These are phyloP conservation scores for Pimephales promelas DNA, from an alignment of 2,113 vertebrate genomes.

Conservation along the genomic window DNA sequence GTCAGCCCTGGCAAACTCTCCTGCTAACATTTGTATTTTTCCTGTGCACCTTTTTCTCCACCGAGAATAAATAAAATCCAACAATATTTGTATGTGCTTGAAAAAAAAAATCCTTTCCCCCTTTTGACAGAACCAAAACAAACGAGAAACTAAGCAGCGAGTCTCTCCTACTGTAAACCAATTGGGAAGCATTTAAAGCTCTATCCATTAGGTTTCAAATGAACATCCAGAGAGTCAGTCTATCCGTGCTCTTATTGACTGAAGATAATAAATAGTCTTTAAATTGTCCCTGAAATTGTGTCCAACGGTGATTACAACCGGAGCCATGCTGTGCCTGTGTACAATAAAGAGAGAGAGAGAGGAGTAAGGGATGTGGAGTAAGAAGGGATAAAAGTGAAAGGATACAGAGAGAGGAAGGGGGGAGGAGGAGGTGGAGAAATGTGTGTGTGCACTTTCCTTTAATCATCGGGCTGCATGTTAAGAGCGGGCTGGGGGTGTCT, in stretches of 20 bases:
- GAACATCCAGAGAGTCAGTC: conserved; percentile 69
- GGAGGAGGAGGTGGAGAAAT: conserved; percentile 58
- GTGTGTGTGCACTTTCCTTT: conserved; percentile 40
- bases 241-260: conserved; percentile 83
- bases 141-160: conserved; percentile 21
- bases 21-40: background rate
- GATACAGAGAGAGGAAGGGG: conserved; percentile 58
- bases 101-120: conserved; percentile 26
- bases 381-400: conserved; percentile 60
- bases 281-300: conserved; percentile 99
- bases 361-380: conserved; percentile 57
- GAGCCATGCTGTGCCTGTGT: conserved; percentile 92
- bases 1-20: background rate
- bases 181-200: conserved; percentile 61
- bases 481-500: conserved; percentile 66
- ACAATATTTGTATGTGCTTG: background rate
- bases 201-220: conserved; percentile 72
- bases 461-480: conserved; percentile 58
- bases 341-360: conserved; percentile 71
- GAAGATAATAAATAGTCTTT: conserved; percentile 99
- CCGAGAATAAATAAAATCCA: background rate
- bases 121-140: conserved; percentile 31
- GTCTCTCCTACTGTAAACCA: conserved; percentile 51
- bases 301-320: conserved; percentile 98
- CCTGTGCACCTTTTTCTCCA: background rate